A percentile compares a stretch with the other conserved stretches of the same genome.
Conservation (phyloP, 2,113 vertebrate species). For the human region DNA sequence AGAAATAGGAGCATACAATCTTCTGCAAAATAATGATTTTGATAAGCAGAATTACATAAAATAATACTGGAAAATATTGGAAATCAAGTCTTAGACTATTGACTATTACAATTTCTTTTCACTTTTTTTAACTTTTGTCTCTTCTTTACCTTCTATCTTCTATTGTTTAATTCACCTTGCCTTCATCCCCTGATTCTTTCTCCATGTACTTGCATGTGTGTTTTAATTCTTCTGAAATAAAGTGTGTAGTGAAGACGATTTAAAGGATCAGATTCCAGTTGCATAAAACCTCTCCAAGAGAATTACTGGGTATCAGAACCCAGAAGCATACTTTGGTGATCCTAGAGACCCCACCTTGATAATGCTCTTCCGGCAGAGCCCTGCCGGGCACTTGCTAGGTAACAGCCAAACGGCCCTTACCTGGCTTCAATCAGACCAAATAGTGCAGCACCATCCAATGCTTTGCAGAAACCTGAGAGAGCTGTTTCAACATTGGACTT, state of each 20-base stretch:
- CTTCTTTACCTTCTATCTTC: not conserved
- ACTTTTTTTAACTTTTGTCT: not conserved
- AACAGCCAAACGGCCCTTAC: not conserved
- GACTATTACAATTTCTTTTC: not conserved
- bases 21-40: not conserved
- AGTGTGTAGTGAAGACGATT: not conserved
- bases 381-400: too few species aligned
- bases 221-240: not conserved
- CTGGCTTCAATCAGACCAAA: not conserved
- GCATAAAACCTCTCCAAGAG: not conserved
- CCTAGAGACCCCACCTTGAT: not conserved
- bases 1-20: not conserved
- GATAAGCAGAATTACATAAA: not conserved
- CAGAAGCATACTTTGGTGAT: not conserved
- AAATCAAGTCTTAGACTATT: not conserved
- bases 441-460: accelerated
- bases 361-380: accelerated
- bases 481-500: not conserved
- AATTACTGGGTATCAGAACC: not conserved
- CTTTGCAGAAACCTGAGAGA: not conserved
- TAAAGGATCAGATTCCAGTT: not conserved
- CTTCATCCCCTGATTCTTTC: not conserved
- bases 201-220: not conserved
- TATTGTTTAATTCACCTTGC: not conserved
- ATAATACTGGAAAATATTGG: not conserved